Percentiles rank a stretch among this genome's conserved stretches.
Conservation (phyloP, 37 sponge, comb jelly and placozoan species). For the Geodia barretti region DNA sequence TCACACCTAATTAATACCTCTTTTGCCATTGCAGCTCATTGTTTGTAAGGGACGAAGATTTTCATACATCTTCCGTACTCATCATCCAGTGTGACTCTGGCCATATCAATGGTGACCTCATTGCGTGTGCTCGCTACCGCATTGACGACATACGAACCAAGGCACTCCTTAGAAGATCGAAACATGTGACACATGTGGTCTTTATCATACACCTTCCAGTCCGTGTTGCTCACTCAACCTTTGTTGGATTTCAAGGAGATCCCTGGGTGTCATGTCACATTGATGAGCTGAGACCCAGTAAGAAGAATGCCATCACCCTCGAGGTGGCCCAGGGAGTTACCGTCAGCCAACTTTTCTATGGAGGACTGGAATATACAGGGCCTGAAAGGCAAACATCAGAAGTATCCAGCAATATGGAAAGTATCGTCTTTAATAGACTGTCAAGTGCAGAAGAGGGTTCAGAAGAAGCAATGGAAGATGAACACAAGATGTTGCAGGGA, state of each 20-base stretch:
- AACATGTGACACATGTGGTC: constrained; percentile 52
- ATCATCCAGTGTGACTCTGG: constrained; percentile 90
- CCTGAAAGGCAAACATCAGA: not conserved
- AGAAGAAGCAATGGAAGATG: not conserved
- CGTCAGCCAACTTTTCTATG: constrained; percentile 51
- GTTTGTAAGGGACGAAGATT: not conserved
- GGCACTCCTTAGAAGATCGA: not conserved
- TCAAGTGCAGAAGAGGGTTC: not conserved
- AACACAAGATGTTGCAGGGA: not conserved
- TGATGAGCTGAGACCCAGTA: constrained; percentile 67
- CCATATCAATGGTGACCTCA: constrained; percentile 72
- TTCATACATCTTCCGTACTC: constrained; percentile 22
- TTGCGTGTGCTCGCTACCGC: constrained; percentile 88
- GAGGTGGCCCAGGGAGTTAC: constrained; percentile 14
- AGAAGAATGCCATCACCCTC: constrained; percentile 8
- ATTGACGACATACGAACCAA: constrained; percentile 41
- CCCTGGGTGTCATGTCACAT: constrained; percentile 77
- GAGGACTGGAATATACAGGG: not conserved
- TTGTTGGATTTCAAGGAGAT: constrained; percentile 82
- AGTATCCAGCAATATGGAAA: not conserved
- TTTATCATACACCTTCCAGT: constrained; percentile 69
- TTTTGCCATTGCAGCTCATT: not conserved
- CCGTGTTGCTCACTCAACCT: constrained; percentile 32
- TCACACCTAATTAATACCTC: too few relatives aligned
- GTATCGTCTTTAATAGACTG: not conserved